Conservation (phyloP, 2,888 invertebrate genomes). For the Stenolophus ochropezus region DNA sequence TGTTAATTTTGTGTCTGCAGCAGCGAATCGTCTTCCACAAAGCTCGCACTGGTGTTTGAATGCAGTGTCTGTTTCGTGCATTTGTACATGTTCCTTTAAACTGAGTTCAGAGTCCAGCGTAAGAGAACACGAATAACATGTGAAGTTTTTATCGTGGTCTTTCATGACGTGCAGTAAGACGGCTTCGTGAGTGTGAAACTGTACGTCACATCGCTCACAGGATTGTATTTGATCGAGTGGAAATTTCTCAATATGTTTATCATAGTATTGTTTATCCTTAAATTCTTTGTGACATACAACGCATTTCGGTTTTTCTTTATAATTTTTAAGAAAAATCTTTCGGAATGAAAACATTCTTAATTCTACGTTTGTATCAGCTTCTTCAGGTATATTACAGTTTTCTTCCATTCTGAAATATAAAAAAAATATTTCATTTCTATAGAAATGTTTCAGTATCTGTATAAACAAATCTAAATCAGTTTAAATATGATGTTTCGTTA, state of each 20-base stretch:
- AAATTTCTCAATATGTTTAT: slow-evolving; percentile 72
- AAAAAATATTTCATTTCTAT: slow-evolving; percentile 6
- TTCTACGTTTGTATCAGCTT: slow-evolving; percentile 25
- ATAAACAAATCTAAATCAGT: too few relatives aligned
- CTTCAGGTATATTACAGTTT: slow-evolving; percentile 12
- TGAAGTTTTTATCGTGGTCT: slow-evolving; percentile 30
- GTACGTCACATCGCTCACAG: slow-evolving; percentile 42
- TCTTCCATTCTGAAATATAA: slow-evolving; percentile 45
- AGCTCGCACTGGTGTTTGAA: slow-evolving; percentile 5
- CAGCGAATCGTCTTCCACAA: slow-evolving; percentile 10
- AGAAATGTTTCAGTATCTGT: slow-evolving; percentile 10
- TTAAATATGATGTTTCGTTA: too few relatives aligned
- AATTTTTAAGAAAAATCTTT: slow-evolving; percentile 25
- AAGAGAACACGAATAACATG: slow-evolving; percentile 1
- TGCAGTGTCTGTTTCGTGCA: background rate
- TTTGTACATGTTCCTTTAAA: slow-evolving; percentile 25
- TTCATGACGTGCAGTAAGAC: slow-evolving; percentile 20
- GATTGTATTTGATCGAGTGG: background rate
- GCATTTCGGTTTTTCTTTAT: slow-evolving; percentile 71
- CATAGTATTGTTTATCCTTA: slow-evolving; percentile 68
- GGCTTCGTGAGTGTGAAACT: slow-evolving; percentile 63
- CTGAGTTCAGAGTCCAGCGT: background rate
- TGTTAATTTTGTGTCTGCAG: background rate
- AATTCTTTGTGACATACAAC: slow-evolving; percentile 74
- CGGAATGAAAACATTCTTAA: slow-evolving; percentile 12